phyloP scores from a whole-genome alignment of 2,113 vertebrate genomes.

The Pituophis catenifer region DNA sequence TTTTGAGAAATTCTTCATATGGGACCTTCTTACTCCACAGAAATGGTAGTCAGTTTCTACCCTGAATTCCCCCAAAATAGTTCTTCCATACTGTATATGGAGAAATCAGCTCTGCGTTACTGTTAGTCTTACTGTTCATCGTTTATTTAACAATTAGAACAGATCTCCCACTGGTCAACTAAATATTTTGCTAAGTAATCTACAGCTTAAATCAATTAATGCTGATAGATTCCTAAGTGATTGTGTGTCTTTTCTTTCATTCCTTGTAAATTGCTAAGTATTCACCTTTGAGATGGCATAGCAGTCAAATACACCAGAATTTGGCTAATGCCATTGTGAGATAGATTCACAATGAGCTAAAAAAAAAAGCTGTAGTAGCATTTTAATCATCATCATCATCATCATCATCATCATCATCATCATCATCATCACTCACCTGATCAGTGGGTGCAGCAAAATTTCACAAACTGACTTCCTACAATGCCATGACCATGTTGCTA shows the following conservation, averaged over 20 bases:
- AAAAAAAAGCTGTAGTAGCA: background rate
- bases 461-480: too few species aligned
- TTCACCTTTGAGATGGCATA: background rate
- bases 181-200: background rate
- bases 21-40: background rate
- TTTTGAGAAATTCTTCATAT: background rate
- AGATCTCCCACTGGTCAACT: background rate
- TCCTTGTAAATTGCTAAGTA: background rate
- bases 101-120: background rate
- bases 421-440: too few species aligned
- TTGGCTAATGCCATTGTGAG: background rate
- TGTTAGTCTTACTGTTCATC: background rate
- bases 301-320: background rate
- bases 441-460: too few species aligned
- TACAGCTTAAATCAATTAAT: background rate
- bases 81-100: background rate
- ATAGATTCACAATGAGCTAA: background rate
- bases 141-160: background rate
- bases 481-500: too few species aligned
- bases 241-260: background rate
- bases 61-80: background rate
- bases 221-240: background rate
- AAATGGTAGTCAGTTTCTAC: background rate
- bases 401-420: too few species aligned
- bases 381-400: background rate